Percentiles rank a stretch among this genome's conserved stretches.
These are phyloP conservation scores for Novumbra hubbsi DNA, from an alignment of 2,797 vertebrate species.

Conservation along the genomic window DNA sequence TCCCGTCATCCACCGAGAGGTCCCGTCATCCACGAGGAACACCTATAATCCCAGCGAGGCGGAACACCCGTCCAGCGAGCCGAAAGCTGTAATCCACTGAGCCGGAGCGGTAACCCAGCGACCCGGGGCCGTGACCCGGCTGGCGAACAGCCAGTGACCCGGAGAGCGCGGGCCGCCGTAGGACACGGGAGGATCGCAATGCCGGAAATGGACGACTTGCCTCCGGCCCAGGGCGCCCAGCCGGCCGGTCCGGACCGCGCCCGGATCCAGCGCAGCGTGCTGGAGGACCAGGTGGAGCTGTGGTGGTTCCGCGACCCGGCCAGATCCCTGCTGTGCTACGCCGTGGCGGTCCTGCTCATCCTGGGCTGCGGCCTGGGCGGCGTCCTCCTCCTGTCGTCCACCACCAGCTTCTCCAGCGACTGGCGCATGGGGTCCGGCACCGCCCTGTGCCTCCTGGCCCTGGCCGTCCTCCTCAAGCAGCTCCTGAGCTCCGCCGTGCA, in stretches of 20 bases:
- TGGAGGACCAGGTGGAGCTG: constrained; percentile 95
- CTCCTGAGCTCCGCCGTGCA: constrained; percentile 95
- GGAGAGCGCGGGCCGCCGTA: background rate
- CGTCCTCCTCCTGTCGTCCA: constrained; percentile 89
- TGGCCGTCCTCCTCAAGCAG: constrained; percentile 92
- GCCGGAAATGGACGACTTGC: constrained; percentile 81
- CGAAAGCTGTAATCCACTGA: too few species aligned
- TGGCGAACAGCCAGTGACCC: background rate
- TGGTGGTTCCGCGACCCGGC: constrained; percentile 96
- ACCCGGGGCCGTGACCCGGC: too few species aligned
- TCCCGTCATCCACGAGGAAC: background rate
- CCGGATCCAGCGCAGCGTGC: constrained; percentile 82
- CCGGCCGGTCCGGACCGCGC: constrained; percentile 67
- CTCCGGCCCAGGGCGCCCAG: constrained; percentile 50
- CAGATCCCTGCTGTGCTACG: constrained; percentile 89
- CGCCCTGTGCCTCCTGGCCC: constrained; percentile 87
- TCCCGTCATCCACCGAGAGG: background rate
- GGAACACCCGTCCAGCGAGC: background rate
- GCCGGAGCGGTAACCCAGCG: too few species aligned
- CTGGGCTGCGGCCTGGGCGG: constrained; percentile 88
- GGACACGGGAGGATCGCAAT: constrained; percentile 72
- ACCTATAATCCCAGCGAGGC: background rate
- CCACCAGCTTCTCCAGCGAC: constrained; percentile 92
- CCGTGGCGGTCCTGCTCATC: constrained; percentile 84
- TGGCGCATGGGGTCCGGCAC: constrained; percentile 90